phyloP scores from a whole-genome alignment of 2,888 invertebrate species.

The Neoaliturus tenellus region DNA sequence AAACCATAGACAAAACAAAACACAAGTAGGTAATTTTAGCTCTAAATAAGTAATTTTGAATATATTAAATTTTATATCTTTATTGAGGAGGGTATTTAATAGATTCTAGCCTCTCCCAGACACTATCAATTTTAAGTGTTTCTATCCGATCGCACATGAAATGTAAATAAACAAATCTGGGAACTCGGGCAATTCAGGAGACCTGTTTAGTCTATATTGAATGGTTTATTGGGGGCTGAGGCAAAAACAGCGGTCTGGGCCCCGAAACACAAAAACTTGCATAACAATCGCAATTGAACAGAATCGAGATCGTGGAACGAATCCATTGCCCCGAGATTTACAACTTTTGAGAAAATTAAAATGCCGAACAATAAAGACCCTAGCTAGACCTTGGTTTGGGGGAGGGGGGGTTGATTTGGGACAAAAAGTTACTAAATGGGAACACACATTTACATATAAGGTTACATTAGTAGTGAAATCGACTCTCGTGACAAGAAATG shows the following conservation, averaged over 20 bases:
- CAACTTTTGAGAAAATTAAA: conserved; percentile 36
- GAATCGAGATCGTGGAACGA: conserved; percentile 14
- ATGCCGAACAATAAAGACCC: conserved; percentile 18
- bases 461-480: no score
- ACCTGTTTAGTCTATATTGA: no score
- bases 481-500: no score
- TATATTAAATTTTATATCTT: no score
- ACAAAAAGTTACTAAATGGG: background rate
- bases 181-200: background rate
- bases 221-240: background rate
- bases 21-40: no score
- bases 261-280: conserved; percentile 6
- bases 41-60: no score
- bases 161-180: background rate
- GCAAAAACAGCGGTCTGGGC: background rate
- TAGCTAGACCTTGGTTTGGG: background rate
- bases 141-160: no score
- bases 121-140: no score
- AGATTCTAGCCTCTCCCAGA: no score
- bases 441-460: no score
- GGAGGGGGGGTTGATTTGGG: background rate
- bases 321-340: conserved; percentile 28
- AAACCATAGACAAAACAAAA: no score
- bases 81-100: no score
- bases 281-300: conserved; percentile 1